Conservation (phyloP, 1,140 invertebrate species). For the Lepidurus arcticus region DNA sequence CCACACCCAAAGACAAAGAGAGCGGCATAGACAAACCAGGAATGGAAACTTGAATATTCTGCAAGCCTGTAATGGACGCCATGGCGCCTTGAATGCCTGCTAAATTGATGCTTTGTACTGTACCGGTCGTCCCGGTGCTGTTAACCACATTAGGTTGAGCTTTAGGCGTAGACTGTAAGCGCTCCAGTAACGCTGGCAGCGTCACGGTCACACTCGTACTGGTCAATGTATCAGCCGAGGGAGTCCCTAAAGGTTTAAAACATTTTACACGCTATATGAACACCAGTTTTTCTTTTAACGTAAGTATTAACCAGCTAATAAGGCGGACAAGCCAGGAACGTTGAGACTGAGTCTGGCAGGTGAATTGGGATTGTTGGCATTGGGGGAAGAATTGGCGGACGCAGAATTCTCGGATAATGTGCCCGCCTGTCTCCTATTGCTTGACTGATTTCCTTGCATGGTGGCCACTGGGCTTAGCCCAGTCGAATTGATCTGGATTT, state of each 20-base stretch:
- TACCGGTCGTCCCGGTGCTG: conserved; percentile 44
- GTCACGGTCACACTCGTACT: conserved; percentile 46
- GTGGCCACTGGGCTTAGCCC: neutral
- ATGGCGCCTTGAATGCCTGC: conserved; percentile 63
- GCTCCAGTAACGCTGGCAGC: conserved; percentile 48
- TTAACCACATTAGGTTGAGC: conserved; percentile 36
- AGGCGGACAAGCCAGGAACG: conserved; percentile 50
- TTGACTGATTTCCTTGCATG: neutral
- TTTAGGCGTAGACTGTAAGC: conserved; percentile 42
- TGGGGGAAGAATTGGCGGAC: conserved; percentile 34
- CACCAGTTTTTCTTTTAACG: neutral
- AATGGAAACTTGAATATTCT: conserved; percentile 72
- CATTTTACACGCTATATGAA: neutral
- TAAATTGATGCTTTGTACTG: conserved; percentile 67
- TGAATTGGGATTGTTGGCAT: conserved; percentile 36
- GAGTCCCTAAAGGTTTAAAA: conserved; percentile 46
- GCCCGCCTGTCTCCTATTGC: conserved; percentile 28
- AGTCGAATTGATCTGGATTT: neutral
- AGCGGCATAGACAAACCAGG: conserved; percentile 70
- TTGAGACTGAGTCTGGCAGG: conserved; percentile 48
- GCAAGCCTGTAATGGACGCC: conserved; percentile 60
- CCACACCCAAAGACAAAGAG: conserved; percentile 65
- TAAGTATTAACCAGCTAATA: conserved; percentile 47
- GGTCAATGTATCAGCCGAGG: conserved; percentile 51
- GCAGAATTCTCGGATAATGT: conserved; percentile 24